Evolutionary conservation across 2,888 invertebrate species (phyloP), one percentile per base, ranked within the genome.

Genomic region (Macrosiphum euphorbiae): DNA sequence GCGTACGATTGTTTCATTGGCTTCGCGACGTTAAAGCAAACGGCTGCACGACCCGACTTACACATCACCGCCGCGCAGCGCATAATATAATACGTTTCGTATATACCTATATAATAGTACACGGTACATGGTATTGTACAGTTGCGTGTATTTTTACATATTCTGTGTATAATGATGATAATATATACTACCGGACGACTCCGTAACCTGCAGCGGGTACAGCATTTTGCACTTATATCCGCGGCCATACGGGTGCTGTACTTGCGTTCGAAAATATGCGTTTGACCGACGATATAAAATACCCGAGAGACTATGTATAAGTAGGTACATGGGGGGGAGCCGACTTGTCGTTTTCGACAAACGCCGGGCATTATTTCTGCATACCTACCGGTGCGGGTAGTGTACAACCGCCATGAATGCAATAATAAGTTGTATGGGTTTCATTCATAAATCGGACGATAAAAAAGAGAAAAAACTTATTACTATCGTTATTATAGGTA

Each of bases 201-300:
- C 50, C 50, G 35, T 89, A 78, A 67, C 67, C 61, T 20, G n/a
- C 35, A 35, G 78, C 20, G 5, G n/a, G 8, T 50, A 92, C 92
- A 92, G 8, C 92, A n/a, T 92, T 92, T 92, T 92, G 92, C 92
- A 92, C 92, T 92, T 87, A 92, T 28, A 78, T 24, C 8, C 35
- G 16, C 13, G 28, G 47, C 16, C 13, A n/a, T n/a, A 50, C 41
- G 78, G 52, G 52, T 24, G 55, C 20, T n/a, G 87, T 50, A 24
- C 78, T 78, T 2, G 78, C 7, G 35, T 78, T 78, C 78, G 35
- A 78, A 78, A 78, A 61, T 78, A 8, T 44, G 47, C 24, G 11
- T 58, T 90, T 13, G 26, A 90, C 67, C 24, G 90, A n/a, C 90
- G 11, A 50, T 50, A 78, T 50, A 78, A 47, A 50, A 90, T 50